Base-by-base conservation (phyloP, 2,888 invertebrate species). In the Polydrusus cervinus region DNA sequence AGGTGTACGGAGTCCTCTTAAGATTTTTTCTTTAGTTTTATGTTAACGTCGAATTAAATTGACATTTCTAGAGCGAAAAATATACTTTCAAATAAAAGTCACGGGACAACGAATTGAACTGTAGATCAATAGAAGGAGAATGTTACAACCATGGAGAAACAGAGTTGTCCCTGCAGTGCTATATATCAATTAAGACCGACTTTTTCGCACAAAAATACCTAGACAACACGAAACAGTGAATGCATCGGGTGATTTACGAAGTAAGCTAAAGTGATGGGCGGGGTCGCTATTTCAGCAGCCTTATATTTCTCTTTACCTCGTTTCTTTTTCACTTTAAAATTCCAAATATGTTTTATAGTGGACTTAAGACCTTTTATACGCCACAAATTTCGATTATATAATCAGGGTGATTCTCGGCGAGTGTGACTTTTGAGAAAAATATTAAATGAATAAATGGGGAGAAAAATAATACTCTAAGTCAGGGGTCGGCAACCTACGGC, bases 161-260 rank as follows among this genome's bases (percentile, higher is more conserved):
- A 47, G 64, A 67, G 62, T 62, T 65, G 82, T 82, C 83, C 84
- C 84, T 79, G 80, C 80, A 82, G 84, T 78, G 83, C 82, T 78
- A 84, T 85, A 83, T 83, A 84, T 85, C 85, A 85, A 85, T 85
- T 85, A 84, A 80, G 78, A 60, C 72, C 77, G 78, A 80, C 80
- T 78, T 76, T 76, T 77, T 75, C 79, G 78, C 78, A 79, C 79
- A 83, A 83, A 83, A 83, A 81, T 78, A 70, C 76, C 80, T 60
- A 53, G 64, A 66, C 65, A 73, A 74, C 77, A 71, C 64, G 71
- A 69, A 74, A 73, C 76, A 69, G 51, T 64, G 69, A 69, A 57
- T 75, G 71, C 75, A 72, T 60, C n/a, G 20, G 43, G 69, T 74
- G 72, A 75, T 75, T 75, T 75, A 75, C 75, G 71, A 49, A 69